Base-by-base conservation (phyloP, 2,888 invertebrate species). In the Agonum fuliginosum region DNA sequence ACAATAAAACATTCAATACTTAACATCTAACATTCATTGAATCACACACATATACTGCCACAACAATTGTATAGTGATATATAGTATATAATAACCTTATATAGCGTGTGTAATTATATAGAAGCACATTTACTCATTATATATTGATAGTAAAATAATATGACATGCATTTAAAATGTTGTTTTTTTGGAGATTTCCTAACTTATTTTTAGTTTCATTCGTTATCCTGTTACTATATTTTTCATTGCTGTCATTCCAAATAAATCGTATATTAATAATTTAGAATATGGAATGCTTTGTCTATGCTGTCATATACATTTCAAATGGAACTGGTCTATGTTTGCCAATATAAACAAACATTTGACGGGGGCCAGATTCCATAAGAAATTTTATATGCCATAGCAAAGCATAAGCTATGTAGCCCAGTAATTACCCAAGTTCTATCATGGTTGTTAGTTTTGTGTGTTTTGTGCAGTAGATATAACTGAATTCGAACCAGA, bases 21-120 rank as follows among this genome's bases (percentile, higher is more conserved):
- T 30, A 5, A 8, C 3, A 30, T 5, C 30, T 30, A 30, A 30
- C 8, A 30, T 30, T 30, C 30, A 30, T 5, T 5, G 30, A 30
- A 30, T 30, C 8, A 5, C 30, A 30, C 30, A 3, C 30, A 5
- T 30, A 30, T 30, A 5, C 3, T 8, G 6, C 4, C 46, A 46
- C 17, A 46, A 46, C 46, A 46, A 46, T 12, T 30, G 8, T 30
- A 46, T 20, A 12, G 17, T 46, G 5, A 17, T 46, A 46, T 46
- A 46, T 46, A 46, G 17, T 46, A 46, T 46, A n/a, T 46, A 46
- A 46, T 46, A 46, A 46, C 17, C 46, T 46, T 46, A 46, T 46
- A 46, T 46, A 17, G 46, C 46, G 14, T 46, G 46, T 46, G 17
- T 46, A 46, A 46, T 5, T 17, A 46, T 46, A 46, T 46, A 3